Conservation (phyloP, 2,797 vertebrate genomes). For the Alfaro cultratus region DNA sequence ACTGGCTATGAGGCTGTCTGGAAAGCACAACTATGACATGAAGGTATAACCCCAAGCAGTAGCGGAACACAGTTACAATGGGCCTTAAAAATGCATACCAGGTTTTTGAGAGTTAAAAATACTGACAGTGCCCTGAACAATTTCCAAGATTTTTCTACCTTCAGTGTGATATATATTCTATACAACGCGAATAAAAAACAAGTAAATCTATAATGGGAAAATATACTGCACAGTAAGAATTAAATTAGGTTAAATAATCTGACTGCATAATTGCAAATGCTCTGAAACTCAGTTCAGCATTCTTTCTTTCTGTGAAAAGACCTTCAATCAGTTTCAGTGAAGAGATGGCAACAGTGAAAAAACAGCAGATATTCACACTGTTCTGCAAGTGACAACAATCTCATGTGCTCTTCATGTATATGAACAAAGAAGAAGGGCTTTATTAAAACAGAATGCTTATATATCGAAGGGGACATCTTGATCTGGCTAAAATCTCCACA, state of each 20-base stretch:
- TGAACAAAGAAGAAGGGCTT: background rate
- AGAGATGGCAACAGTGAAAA: background rate
- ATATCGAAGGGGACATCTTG: background rate
- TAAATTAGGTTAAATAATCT: background rate
- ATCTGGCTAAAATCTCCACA: background rate
- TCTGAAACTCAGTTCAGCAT: background rate
- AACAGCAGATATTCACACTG: background rate
- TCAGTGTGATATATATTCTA: too few species aligned
- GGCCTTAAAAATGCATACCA: background rate
- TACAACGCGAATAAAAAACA: background rate
- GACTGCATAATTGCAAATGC: background rate
- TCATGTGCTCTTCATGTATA: background rate
- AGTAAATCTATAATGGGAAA: background rate
- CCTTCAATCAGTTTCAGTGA: background rate
- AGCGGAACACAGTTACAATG: constrained; percentile 19
- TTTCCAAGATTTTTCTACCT: background rate
- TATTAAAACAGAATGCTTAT: background rate
- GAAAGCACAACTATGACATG: constrained; percentile 90
- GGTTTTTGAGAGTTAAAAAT: constrained; percentile 1
- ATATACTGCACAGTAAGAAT: background rate
- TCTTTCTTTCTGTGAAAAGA: background rate
- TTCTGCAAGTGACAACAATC: background rate
- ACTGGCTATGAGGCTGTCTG: constrained; percentile 88
- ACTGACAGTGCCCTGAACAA: background rate
- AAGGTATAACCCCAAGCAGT: constrained; percentile 83